phyloP scores from a whole-genome alignment of 2,797 vertebrate species.

The Anniella stebbinsi region DNA sequence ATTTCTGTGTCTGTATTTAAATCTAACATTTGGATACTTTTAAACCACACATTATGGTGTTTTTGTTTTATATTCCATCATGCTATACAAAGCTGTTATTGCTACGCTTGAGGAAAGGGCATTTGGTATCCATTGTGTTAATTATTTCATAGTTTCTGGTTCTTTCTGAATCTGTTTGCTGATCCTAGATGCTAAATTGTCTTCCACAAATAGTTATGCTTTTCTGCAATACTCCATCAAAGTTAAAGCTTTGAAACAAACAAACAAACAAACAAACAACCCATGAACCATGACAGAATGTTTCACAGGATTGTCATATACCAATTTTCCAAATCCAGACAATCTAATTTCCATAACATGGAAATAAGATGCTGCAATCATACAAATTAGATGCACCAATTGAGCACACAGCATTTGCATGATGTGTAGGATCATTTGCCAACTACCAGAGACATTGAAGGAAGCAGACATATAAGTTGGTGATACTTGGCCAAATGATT shows the following conservation, averaged over 20 bases:
- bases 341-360: neutral
- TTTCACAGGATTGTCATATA: neutral
- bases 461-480: neutral
- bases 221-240: neutral
- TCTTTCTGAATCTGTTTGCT: neutral
- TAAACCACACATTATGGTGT: neutral
- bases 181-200: constrained; percentile 22
- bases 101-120: neutral
- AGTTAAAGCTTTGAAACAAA: neutral
- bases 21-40: neutral
- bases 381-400: neutral
- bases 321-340: neutral
- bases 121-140: neutral
- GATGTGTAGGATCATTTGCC: neutral
- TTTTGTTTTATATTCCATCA: neutral
- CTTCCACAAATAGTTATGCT: constrained; percentile 13
- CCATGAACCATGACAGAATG: neutral
- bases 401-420: neutral
- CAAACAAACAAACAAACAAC: no score
- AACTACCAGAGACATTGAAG: neutral
- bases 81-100: neutral
- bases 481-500: neutral
- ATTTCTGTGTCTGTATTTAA: neutral
- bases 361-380: constrained; percentile 3
- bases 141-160: neutral